A percentile compares a stretch with the other conserved stretches of the same genome.
Conservation (phyloP, 2,113 vertebrate species). For the Chlorodrepanis virens region DNA sequence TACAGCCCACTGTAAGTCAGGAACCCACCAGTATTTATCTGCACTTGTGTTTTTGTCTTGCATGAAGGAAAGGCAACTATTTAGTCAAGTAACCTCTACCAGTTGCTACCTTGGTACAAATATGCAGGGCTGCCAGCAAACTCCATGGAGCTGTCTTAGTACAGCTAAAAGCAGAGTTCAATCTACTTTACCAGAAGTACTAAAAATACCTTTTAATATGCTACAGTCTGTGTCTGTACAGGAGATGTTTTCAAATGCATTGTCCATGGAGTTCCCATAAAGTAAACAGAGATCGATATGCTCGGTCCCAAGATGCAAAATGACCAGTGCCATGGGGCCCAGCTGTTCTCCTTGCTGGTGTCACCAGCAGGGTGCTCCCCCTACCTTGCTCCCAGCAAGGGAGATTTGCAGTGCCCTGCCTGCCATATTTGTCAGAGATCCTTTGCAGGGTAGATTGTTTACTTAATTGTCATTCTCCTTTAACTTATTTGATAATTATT, state of each 20-base stretch:
- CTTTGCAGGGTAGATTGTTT: not conserved
- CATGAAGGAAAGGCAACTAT: not conserved
- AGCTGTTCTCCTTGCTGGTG: not conserved
- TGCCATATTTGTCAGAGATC: not conserved
- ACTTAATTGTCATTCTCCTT: not conserved
- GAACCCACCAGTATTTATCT: not conserved
- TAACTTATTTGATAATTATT: not conserved
- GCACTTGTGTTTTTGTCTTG: not conserved
- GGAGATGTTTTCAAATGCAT: constrained; percentile 12
- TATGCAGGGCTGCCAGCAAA: not conserved
- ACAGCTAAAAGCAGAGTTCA: not conserved
- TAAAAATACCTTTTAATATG: constrained; percentile 41
- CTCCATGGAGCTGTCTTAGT: not conserved
- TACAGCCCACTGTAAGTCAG: not conserved
- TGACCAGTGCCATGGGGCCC: not conserved
- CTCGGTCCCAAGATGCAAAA: not conserved
- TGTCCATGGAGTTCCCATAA: not conserved
- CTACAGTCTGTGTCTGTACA: not conserved
- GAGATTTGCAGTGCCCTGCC: not conserved
- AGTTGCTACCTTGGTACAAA: accelerated
- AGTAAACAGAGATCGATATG: not conserved
- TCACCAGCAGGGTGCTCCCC: accelerated
- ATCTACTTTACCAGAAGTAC: not conserved
- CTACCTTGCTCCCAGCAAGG: not conserved
- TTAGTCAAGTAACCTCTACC: not conserved